phyloP scores from a whole-genome alignment of 2,888 invertebrate genomes.

The Dicycla oo region DNA sequence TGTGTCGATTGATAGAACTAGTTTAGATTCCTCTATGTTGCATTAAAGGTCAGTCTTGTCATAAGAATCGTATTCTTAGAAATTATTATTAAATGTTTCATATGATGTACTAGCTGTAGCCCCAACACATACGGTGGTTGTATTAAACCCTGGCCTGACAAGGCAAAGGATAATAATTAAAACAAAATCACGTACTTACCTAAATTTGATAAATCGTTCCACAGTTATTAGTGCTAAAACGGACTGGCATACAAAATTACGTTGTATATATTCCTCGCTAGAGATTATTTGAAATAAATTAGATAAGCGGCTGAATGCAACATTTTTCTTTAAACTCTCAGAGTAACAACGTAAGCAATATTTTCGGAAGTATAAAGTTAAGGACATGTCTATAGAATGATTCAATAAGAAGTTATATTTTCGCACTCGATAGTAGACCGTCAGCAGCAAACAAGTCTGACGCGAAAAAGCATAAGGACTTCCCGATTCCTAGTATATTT shows the following conservation, averaged over 20 bases:
- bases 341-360: constrained; percentile 37
- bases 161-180: not conserved
- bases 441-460: constrained; percentile 10
- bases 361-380: constrained; percentile 33
- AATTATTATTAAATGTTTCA: not conserved
- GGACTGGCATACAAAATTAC: not conserved
- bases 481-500: not conserved
- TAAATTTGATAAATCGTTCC: not conserved
- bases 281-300: constrained; percentile 36
- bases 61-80: not conserved
- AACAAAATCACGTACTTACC: not conserved
- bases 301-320: constrained; percentile 24
- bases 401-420: constrained; percentile 43
- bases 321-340: constrained; percentile 35
- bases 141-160: not conserved
- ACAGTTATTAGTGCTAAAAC: not conserved
- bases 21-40: not conserved
- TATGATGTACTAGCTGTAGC: not conserved
- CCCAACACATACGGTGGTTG: not conserved
- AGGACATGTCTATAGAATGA: constrained; percentile 37
- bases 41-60: not conserved
- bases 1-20: not conserved
- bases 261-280: not conserved
- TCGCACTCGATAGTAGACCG: constrained; percentile 31
- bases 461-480: not conserved